These are phyloP conservation scores for Leistus spinibarbis DNA, from an alignment of 2,888 invertebrate species.

Conservation along the genomic window DNA sequence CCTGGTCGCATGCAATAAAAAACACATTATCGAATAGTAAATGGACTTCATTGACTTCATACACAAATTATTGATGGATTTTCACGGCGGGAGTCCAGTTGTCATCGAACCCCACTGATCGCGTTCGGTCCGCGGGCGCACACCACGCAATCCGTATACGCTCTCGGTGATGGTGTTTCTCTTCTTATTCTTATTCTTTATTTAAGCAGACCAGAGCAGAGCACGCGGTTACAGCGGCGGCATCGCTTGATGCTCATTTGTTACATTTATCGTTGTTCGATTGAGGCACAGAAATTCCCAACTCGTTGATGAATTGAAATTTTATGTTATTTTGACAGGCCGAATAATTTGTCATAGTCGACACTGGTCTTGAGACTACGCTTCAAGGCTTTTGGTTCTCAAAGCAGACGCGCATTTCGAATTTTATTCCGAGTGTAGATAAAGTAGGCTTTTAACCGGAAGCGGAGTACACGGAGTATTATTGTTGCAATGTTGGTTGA, in stretches of 20 bases:
- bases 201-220: not conserved
- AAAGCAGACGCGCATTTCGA: not conserved
- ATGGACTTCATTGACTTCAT: conserved; percentile 45
- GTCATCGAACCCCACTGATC: conserved; percentile 43
- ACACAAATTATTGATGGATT: conserved; percentile 48
- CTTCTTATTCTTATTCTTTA: not conserved
- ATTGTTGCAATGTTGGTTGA: conserved; percentile 1
- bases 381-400: not conserved
- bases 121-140: conserved; percentile 10
- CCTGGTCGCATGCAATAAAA: conserved; percentile 36
- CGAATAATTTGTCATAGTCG: conserved; percentile 31
- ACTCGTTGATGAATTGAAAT: conserved; percentile 34
- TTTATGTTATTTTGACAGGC: conserved; percentile 36
- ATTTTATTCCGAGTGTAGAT: not conserved
- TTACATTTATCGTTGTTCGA: conserved; percentile 37
- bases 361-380: conserved; percentile 3
- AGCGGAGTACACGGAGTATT: not conserved
- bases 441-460: not conserved
- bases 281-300: conserved; percentile 15
- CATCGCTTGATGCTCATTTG: conserved; percentile 26
- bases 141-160: not conserved
- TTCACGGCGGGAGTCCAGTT: conserved; percentile 45
- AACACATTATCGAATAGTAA: conserved; percentile 46
- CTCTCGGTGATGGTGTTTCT: not conserved
- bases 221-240: not conserved